These are phyloP conservation scores for Centropristis striata DNA, from an alignment of 2,113 vertebrate species.

Conservation along the genomic window DNA sequence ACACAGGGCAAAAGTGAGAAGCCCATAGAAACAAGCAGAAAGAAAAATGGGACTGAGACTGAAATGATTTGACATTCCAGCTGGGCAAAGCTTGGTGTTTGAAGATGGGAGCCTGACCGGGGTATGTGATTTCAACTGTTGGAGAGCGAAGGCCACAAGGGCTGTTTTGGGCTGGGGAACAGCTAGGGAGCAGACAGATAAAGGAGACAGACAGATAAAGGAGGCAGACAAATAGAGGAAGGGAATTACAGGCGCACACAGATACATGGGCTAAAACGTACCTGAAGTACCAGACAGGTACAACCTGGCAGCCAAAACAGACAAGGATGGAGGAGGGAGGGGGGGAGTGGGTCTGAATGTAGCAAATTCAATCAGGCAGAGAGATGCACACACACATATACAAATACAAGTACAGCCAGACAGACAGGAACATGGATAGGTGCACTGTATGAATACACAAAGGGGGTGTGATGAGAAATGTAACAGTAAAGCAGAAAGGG, in stretches of 20 bases:
- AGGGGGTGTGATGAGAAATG: slow-evolving; percentile 63
- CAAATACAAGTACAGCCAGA: slow-evolving; percentile 56
- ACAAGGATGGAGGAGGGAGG: slow-evolving; percentile 35
- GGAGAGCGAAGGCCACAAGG: slow-evolving; percentile 56
- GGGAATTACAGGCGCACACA: slow-evolving; percentile 60
- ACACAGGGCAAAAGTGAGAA: slow-evolving; percentile 4
- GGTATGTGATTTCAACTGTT: slow-evolving; percentile 60
- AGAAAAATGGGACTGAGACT: slow-evolving; percentile 30
- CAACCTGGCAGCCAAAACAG: slow-evolving; percentile 70
- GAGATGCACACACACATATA: slow-evolving; percentile 47
- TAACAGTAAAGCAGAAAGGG: slow-evolving; percentile 58
- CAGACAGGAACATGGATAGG: slow-evolving; percentile 68
- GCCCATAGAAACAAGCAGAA: slow-evolving; percentile 18
- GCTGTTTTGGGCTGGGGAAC: slow-evolving; percentile 42
- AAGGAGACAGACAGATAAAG: slow-evolving; percentile 65
- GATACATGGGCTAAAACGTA: slow-evolving; percentile 51
- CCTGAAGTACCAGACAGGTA: slow-evolving; percentile 68
- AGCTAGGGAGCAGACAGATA: slow-evolving; percentile 58
- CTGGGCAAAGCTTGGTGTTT: slow-evolving; percentile 51
- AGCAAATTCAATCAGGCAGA: slow-evolving; percentile 72
- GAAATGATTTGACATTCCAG: slow-evolving; percentile 69
- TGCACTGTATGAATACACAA: slow-evolving; percentile 63
- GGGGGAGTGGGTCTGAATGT: slow-evolving; percentile 13
- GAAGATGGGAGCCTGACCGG: slow-evolving; percentile 64
- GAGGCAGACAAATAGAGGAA: slow-evolving; percentile 63